These are phyloP conservation scores for Andrena trimmerana DNA, from an alignment of 2,888 invertebrate species.

Conservation along the genomic window DNA sequence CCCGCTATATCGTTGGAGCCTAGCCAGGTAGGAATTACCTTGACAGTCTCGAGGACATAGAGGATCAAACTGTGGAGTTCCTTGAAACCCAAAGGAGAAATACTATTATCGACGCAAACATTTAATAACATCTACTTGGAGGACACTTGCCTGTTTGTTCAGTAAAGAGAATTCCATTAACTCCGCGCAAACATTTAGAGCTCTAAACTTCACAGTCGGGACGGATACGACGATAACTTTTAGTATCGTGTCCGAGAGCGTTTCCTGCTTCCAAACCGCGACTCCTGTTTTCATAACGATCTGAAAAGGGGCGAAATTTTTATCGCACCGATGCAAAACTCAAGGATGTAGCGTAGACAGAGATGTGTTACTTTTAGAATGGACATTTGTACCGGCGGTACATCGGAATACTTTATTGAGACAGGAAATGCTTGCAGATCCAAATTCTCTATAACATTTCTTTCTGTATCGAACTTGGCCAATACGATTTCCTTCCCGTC, in stretches of 20 bases:
- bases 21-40: slow-evolving; percentile 74
- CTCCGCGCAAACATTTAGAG: slow-evolving; percentile 74
- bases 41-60: slow-evolving; percentile 75
- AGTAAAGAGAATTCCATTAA: slow-evolving; percentile 70
- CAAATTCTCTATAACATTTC: slow-evolving; percentile 73
- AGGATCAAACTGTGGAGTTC: slow-evolving; percentile 66
- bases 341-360: background rate
- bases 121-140: background rate
- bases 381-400: slow-evolving; percentile 73
- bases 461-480: slow-evolving; percentile 73
- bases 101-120: background rate
- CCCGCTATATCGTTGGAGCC: slow-evolving; percentile 62
- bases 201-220: slow-evolving; percentile 76
- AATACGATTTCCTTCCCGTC: slow-evolving; percentile 56
- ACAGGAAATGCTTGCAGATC: slow-evolving; percentile 76
- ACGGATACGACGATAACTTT: slow-evolving; percentile 72
- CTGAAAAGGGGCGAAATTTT: slow-evolving; percentile 42
- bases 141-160: slow-evolving; percentile 65
- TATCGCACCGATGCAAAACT: slow-evolving; percentile 2
- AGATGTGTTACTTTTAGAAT: slow-evolving; percentile 73
- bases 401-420: slow-evolving; percentile 65
- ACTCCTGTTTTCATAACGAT: slow-evolving; percentile 74
- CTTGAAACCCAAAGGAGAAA: slow-evolving; percentile 36
- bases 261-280: slow-evolving; percentile 74
- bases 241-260: slow-evolving; percentile 72